Percentiles rank a stretch among this genome's conserved stretches.
These are phyloP conservation scores for Xiphophorus couchianus DNA, from an alignment of 2,113 vertebrate genomes.

Conservation along the genomic window DNA sequence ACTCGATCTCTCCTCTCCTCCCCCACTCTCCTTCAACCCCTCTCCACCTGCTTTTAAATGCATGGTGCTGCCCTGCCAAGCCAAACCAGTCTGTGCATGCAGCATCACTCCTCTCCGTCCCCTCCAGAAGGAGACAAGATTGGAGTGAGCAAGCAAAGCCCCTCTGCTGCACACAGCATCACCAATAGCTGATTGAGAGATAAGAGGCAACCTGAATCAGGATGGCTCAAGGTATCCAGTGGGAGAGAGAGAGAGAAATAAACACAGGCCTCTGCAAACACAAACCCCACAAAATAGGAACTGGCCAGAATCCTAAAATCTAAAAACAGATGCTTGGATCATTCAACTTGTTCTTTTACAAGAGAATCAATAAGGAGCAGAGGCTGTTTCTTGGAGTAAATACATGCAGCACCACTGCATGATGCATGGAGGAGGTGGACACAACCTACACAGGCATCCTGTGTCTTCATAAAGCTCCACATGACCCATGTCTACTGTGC, in stretches of 20 bases:
- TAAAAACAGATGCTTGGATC: slow-evolving; percentile 26
- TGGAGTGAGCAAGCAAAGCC: slow-evolving; percentile 45
- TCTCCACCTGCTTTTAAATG: slow-evolving; percentile 82
- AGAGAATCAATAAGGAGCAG: slow-evolving; percentile 29
- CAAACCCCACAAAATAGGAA: slow-evolving; percentile 30
- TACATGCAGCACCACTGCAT: slow-evolving; percentile 57
- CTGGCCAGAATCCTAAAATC: slow-evolving; percentile 20
- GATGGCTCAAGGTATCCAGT: slow-evolving; percentile 21
- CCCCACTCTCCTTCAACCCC: slow-evolving; percentile 67
- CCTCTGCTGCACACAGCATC: slow-evolving; percentile 35
- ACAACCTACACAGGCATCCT: slow-evolving; percentile 47
- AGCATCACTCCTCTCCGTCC: slow-evolving; percentile 56
- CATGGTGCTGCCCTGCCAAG: slow-evolving; percentile 67
- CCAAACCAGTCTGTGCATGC: slow-evolving; percentile 65
- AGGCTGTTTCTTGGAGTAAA: slow-evolving; percentile 16
- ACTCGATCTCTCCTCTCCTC: slow-evolving; percentile 51
- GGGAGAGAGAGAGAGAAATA: slow-evolving; percentile 40
- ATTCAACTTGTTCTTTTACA: slow-evolving; percentile 21
- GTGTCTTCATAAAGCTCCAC: slow-evolving; percentile 22
- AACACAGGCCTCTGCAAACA: slow-evolving; percentile 57
- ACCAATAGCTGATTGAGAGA: slow-evolving; percentile 59
- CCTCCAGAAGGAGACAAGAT: slow-evolving; percentile 47
- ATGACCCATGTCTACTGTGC: slow-evolving; percentile 44
- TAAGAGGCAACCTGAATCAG: slow-evolving; percentile 55
- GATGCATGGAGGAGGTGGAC: slow-evolving; percentile 53